These are phyloP conservation scores for Physella acuta DNA, from an alignment of 1,140 invertebrate genomes.

Conservation along the genomic window DNA sequence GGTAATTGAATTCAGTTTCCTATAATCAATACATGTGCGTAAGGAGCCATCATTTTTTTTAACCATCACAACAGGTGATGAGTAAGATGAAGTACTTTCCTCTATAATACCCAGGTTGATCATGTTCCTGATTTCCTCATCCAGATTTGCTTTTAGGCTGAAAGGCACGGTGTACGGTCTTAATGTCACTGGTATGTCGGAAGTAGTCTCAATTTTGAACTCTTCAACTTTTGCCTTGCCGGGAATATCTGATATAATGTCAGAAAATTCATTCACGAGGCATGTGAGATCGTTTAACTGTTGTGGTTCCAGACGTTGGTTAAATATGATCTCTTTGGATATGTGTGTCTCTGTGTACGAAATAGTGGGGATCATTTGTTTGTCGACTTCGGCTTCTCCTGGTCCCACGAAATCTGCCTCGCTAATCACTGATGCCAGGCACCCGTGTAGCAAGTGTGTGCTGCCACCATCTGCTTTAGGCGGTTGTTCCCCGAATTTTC, in stretches of 20 bases:
- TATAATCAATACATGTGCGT: slow-evolving; percentile 63
- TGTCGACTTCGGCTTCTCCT: not conserved
- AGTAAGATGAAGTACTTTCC: slow-evolving; percentile 59
- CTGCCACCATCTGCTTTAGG: not conserved
- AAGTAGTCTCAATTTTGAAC: slow-evolving; percentile 23
- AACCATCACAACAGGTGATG: slow-evolving; percentile 62
- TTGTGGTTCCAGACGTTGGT: not conserved
- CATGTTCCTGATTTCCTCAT: slow-evolving; percentile 54
- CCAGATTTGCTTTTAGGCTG: slow-evolving; percentile 50
- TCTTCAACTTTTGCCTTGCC: slow-evolving; percentile 28
- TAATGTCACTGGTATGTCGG: slow-evolving; percentile 26
- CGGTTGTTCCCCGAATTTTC: too few relatives aligned
- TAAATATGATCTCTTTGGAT: not conserved
- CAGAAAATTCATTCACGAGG: not conserved
- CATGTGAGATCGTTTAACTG: not conserved
- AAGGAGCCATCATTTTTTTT: slow-evolving; percentile 59
- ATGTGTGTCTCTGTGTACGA: not conserved
- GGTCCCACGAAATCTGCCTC: not conserved
- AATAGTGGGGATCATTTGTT: not conserved
- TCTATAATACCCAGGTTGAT: slow-evolving; percentile 51
- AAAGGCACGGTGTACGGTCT: slow-evolving; percentile 50
- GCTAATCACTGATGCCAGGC: not conserved
- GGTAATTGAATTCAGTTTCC: slow-evolving; percentile 31
- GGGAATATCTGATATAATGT: slow-evolving; percentile 26
- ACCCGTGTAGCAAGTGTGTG: not conserved